Evolutionary conservation across 2,888 invertebrate species (phyloP).

Genomic region (Scaptomyza tumidula): DNA sequence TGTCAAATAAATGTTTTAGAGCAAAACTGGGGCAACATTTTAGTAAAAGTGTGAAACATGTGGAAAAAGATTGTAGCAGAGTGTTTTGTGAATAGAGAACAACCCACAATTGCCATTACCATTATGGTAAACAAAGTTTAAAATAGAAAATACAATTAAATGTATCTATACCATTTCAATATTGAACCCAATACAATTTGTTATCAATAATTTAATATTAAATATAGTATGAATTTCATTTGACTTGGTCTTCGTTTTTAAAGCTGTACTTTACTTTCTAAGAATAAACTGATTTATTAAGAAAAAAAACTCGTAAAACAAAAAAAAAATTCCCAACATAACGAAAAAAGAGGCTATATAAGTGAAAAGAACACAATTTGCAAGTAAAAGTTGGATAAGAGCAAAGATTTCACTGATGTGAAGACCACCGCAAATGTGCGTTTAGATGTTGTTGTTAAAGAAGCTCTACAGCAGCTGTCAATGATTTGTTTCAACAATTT

Average conservation of each 20-base stretch:
- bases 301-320: slow-evolving; percentile 33
- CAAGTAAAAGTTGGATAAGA: slow-evolving; percentile 42
- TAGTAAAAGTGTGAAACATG: background rate
- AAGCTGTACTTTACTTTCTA: slow-evolving; percentile 9
- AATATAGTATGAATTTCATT: slow-evolving; percentile 8
- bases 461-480: slow-evolving; percentile 65
- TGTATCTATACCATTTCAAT: background rate
- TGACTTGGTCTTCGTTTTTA: slow-evolving; percentile 12
- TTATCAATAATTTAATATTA: background rate
- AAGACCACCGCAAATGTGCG: slow-evolving; percentile 44
- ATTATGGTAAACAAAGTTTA: background rate
- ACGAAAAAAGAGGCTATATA: slow-evolving; percentile 24
- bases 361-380: slow-evolving; percentile 14
- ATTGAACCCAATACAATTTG: too few relatives aligned
- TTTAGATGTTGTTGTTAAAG: slow-evolving; percentile 24
- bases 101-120: background rate
- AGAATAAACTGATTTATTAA: slow-evolving; percentile 46
- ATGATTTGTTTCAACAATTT: slow-evolving; percentile 77
- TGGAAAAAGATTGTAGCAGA: background rate
- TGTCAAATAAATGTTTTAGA: slow-evolving; percentile 17
- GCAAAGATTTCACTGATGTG: slow-evolving; percentile 27
- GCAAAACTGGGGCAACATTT: slow-evolving; percentile 7
- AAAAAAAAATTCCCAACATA: slow-evolving; percentile 18
- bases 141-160: background rate
- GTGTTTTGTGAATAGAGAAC: background rate